Evolutionary conservation across 2,113 vertebrate genomes (phyloP).

Genomic region (Hirundichthys speculiger): DNA sequence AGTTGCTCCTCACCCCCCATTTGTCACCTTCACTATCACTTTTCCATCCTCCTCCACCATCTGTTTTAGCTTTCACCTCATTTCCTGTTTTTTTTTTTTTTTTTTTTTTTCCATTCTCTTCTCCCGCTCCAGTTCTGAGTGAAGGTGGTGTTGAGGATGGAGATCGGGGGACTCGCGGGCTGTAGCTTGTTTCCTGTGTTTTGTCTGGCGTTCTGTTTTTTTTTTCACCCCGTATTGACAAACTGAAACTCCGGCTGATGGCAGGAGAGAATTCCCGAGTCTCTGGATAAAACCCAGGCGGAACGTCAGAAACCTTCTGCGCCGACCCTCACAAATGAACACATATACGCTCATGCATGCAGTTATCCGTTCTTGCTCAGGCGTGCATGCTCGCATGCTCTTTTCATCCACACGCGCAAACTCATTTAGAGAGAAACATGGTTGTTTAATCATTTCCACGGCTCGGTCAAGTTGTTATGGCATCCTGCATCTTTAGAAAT

Average conservation of each 20-base stretch:
- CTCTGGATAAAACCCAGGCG: slow-evolving; percentile 14
- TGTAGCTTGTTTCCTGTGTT: slow-evolving; percentile 14
- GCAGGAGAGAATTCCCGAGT: slow-evolving; percentile 7
- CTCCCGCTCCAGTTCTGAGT: background rate
- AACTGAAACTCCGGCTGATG: slow-evolving; percentile 8
- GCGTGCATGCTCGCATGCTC: slow-evolving; percentile 3
- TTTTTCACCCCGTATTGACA: slow-evolving; percentile 5
- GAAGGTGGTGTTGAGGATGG: slow-evolving; percentile 26
- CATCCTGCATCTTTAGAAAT: slow-evolving; percentile 56
- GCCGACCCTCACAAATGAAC: slow-evolving; percentile 4
- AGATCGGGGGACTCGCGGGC: slow-evolving; percentile 17
- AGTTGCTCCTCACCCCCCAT: slow-evolving; percentile 49
- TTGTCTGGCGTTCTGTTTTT: slow-evolving; percentile 25
- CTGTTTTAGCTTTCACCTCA: slow-evolving; percentile 50
- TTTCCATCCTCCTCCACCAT: slow-evolving; percentile 45
- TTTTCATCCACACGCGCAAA: slow-evolving; percentile 22
- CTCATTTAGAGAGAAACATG: slow-evolving; percentile 20
- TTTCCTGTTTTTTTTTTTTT: slow-evolving; percentile 54
- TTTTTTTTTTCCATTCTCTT: slow-evolving; percentile 36
- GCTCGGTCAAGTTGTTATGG: slow-evolving; percentile 56
- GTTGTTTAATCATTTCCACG: slow-evolving; percentile 48
- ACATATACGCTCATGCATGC: slow-evolving; percentile 11
- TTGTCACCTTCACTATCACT: slow-evolving; percentile 58
- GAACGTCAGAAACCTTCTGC: slow-evolving; percentile 5
- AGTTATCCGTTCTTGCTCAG: background rate